Percentiles rank a stretch among this genome's conserved stretches.
Conservation (phyloP, 2,113 vertebrate species). For the Nipponia nippon region DNA sequence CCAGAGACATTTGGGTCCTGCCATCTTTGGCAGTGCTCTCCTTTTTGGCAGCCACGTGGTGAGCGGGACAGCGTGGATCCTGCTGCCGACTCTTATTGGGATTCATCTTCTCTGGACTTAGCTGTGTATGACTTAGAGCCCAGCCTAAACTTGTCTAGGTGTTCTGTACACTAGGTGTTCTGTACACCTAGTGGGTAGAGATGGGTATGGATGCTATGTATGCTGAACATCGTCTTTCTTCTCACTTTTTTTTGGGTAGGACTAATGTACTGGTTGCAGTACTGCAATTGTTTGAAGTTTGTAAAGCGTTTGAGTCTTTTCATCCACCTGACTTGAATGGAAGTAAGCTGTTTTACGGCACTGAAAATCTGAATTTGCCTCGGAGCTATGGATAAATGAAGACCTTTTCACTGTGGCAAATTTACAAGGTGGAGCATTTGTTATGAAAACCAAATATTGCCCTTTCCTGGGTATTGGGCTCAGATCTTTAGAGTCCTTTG, state of each 20-base stretch:
- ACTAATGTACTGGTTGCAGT: too few species aligned
- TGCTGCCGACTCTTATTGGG: not conserved
- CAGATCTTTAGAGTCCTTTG: not conserved
- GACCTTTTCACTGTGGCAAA: not conserved
- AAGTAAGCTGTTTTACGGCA: not conserved
- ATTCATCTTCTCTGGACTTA: not conserved
- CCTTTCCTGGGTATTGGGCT: not conserved
- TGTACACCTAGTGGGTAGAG: not conserved
- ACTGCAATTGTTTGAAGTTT: not conserved
- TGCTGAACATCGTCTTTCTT: not conserved
- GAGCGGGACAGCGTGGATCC: accelerated
- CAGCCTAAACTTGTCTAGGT: not conserved
- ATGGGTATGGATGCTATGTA: not conserved
- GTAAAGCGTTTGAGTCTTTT: not conserved
- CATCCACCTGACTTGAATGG: not conserved
- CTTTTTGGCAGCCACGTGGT: not conserved
- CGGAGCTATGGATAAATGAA: not conserved
- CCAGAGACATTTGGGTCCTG: not conserved
- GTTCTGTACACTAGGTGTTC: accelerated
- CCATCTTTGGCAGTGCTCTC: not conserved
- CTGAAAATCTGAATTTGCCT: not conserved
- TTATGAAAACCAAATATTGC: not conserved
- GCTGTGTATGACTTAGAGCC: not conserved
- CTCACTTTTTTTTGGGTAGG: not conserved
- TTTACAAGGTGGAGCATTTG: not conserved